Evolutionary conservation across 2,888 invertebrate genomes (phyloP).

Genomic region (Andrena chrysosceles): DNA sequence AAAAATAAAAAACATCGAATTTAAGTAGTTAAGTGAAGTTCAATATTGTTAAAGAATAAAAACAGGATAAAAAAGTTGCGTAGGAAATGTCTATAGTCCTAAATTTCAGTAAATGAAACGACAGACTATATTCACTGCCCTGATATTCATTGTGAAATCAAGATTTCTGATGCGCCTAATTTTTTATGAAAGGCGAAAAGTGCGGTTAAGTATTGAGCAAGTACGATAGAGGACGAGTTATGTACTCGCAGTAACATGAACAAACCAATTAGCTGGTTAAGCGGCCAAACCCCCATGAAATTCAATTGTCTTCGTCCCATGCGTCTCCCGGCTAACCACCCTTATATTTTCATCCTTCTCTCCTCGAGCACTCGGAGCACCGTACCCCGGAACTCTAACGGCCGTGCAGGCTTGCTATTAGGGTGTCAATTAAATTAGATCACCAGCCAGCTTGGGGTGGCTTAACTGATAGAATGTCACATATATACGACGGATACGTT

Average conservation of each 20-base stretch:
- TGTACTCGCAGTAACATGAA: slow-evolving; percentile 75
- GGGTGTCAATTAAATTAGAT: slow-evolving; percentile 84
- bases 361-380: slow-evolving; percentile 64
- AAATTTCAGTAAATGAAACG: too few species aligned
- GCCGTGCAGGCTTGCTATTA: slow-evolving; percentile 80
- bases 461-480: slow-evolving; percentile 76
- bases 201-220: slow-evolving; percentile 5
- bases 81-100: too few species aligned
- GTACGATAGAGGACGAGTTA: slow-evolving; percentile 57
- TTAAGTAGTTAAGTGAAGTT: too few species aligned
- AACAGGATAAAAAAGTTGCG: too few species aligned
- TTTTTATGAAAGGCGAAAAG: neutral
- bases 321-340: slow-evolving; percentile 80
- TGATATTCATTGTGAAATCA: neutral
- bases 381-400: slow-evolving; percentile 73
- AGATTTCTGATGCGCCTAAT: neutral
- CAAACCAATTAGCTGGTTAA: slow-evolving; percentile 84
- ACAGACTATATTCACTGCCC: too few species aligned
- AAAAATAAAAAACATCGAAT: too few species aligned
- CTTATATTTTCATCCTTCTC: slow-evolving; percentile 81
- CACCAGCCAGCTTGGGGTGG: slow-evolving; percentile 76
- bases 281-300: slow-evolving; percentile 84
- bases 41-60: too few species aligned
- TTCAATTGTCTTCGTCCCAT: slow-evolving; percentile 84
- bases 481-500: slow-evolving; percentile 44